Base-by-base conservation (phyloP, 2,113 vertebrate species). In the Damaliscus lunatus region DNA sequence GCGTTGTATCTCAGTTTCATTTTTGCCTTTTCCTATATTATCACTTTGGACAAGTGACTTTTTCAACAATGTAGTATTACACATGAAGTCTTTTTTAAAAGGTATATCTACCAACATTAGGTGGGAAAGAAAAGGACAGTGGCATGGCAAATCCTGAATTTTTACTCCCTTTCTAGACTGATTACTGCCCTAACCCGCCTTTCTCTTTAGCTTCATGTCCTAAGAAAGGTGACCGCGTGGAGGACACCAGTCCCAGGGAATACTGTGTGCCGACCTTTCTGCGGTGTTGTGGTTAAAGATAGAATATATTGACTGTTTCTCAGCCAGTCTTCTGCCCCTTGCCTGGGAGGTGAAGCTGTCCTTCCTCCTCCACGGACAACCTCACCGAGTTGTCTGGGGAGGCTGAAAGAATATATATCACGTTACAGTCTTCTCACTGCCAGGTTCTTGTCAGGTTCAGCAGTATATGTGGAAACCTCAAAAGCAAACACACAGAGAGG, bases 401-500 rank as follows among this genome's bases (percentile, higher is more conserved):
- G 84, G 92, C 94, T 94, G 93, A 97, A 96, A 86, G 96, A 84
- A 98, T 95, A 97, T 43, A 97, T 97, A 94, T 98, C 97, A 87
- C 89, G 67, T 95, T 98, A 78, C 5, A 43, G 92, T 94, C 88
- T 95, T 77, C 93, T 98, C 88, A n/a, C 95, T 97, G 98, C 98
- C 98, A 99, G 97, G 88, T 97, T 97, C 93, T 95, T 92, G 88
- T 98, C 93, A 3, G 48, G 96, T 97, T 97, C 87, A 96, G 95
- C 90, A 94, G 80, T 91, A 48, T 94, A 96, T 96, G 40, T 97
- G 96, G 88, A 98, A 98, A 95, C 96, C 87, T 98, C 98, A 98
- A 99, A 98, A 98, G 96, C 96, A 99, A 99, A 98, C 97, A 98
- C 25, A 53, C 60, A 88, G 95, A 95, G 89, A 98, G 98, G 98